phyloP scores from a whole-genome alignment of 2,888 invertebrate genomes.

The Drosophila nr. perissopoda region DNA sequence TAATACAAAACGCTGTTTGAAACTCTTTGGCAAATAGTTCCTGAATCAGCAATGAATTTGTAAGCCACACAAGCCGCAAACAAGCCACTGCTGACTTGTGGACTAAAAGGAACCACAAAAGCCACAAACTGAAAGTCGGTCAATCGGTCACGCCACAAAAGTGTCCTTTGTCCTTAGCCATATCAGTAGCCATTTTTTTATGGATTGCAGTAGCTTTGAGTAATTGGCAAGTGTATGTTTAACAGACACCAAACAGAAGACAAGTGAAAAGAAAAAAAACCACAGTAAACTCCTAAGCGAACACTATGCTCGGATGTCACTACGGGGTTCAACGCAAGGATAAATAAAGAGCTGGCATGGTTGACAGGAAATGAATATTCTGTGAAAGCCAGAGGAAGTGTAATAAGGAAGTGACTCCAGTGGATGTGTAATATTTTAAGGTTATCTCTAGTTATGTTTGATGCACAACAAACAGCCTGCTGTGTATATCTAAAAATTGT shows the following conservation, averaged over 20 bases:
- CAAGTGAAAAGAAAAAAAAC: constrained; percentile 16
- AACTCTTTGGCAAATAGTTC: background rate
- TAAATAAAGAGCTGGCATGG: background rate
- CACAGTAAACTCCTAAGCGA: constrained; percentile 17
- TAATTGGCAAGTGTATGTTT: constrained; percentile 67
- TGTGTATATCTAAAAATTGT: no score
- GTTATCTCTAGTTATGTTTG: background rate
- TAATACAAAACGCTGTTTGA: background rate
- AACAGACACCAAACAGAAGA: constrained; percentile 23
- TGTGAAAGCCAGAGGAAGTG: background rate
- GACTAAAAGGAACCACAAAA: constrained; percentile 14
- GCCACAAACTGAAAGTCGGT: constrained; percentile 42
- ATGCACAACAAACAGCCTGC: background rate
- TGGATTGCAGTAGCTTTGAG: constrained; percentile 41
- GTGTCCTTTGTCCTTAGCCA: constrained; percentile 21
- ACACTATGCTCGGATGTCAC: constrained; percentile 4
- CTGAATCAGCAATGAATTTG: constrained; percentile 2
- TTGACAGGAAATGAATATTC: background rate
- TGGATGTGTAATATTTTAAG: background rate
- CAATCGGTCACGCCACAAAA: constrained; percentile 48
- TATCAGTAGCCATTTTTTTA: constrained; percentile 39
- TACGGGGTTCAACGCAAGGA: constrained; percentile 12
- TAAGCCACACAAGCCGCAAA: constrained; percentile 12
- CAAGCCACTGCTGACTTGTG: constrained; percentile 8
- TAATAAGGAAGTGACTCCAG: background rate